Evolutionary conservation across 1,140 invertebrate species (phyloP).

Genomic region (Tribolium madens): DNA sequence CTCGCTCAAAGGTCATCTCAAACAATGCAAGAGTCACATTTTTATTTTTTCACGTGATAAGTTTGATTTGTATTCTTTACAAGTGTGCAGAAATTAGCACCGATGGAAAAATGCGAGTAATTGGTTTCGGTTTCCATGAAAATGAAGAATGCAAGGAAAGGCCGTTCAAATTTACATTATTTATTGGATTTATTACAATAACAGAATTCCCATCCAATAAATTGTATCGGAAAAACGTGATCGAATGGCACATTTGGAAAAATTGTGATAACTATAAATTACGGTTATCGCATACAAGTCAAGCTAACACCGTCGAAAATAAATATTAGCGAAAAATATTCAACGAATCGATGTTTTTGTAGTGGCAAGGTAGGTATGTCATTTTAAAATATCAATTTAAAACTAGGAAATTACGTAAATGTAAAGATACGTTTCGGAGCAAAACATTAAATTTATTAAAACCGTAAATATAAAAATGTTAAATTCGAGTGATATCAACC

Average conservation of each 20-base stretch:
- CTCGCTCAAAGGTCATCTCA: not conserved
- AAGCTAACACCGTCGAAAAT: too few relatives aligned
- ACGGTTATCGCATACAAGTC: too few relatives aligned
- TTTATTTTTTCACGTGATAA: not conserved
- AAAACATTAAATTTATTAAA: not conserved
- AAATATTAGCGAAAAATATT: too few relatives aligned
- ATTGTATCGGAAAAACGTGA: slow-evolving; percentile 31
- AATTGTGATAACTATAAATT: too few relatives aligned
- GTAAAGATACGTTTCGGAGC: not conserved
- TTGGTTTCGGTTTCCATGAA: slow-evolving; percentile 36
- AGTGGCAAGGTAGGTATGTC: not conserved
- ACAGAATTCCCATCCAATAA: slow-evolving; percentile 26
- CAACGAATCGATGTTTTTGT: too few relatives aligned
- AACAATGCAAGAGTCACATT: not conserved
- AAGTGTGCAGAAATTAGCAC: not conserved
- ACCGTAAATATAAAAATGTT: not conserved
- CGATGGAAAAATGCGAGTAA: slow-evolving; percentile 18
- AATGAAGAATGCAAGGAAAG: slow-evolving; percentile 31
- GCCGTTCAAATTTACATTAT: slow-evolving; percentile 32
- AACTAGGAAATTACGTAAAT: not conserved
- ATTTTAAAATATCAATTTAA: not conserved
- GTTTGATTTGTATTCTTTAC: not conserved
- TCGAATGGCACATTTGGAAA: not conserved
- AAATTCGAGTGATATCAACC: not conserved
- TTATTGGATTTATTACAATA: slow-evolving; percentile 34